A percentile compares a stretch with the other conserved stretches of the same genome.
phyloP scores from a whole-genome alignment of 2,113 vertebrate genomes.

The Notechis scutatus region DNA sequence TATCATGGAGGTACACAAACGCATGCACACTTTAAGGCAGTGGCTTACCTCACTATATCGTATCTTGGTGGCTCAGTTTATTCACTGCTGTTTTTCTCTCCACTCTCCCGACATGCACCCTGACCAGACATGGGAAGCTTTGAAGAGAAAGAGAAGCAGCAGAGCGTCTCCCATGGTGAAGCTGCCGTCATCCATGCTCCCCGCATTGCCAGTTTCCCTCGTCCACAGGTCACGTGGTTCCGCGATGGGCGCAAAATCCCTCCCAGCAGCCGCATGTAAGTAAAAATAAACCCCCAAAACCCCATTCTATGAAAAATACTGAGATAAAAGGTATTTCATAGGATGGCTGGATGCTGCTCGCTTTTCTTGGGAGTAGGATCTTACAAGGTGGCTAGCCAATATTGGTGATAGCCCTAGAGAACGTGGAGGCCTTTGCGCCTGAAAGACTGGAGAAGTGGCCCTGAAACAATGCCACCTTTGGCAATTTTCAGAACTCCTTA shows the following conservation, averaged over 20 bases:
- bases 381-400: neutral
- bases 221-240: slow-evolving; percentile 96
- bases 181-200: slow-evolving; percentile 85
- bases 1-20: neutral
- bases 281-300: neutral
- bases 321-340: neutral
- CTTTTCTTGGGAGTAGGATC: neutral
- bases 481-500: neutral
- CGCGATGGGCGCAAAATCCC: slow-evolving; percentile 93
- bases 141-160: slow-evolving; percentile 80
- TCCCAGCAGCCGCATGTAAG: slow-evolving; percentile 95
- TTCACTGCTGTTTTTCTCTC: neutral
- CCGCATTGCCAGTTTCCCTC: slow-evolving; percentile 90
- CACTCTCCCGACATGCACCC: neutral
- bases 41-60: neutral
- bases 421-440: neutral
- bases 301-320: too few relatives aligned
- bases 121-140: slow-evolving; percentile 92
- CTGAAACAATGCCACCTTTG: neutral
- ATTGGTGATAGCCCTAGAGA: neutral
- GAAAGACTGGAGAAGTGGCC: neutral
- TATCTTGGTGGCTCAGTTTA: rapidly evolving
- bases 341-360: neutral
- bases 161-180: slow-evolving; percentile 89
- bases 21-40: neutral